Percentiles rank a stretch among this genome's conserved stretches.
phyloP scores from a whole-genome alignment of 2,113 vertebrate genomes.

The Oryzias curvinotus region DNA sequence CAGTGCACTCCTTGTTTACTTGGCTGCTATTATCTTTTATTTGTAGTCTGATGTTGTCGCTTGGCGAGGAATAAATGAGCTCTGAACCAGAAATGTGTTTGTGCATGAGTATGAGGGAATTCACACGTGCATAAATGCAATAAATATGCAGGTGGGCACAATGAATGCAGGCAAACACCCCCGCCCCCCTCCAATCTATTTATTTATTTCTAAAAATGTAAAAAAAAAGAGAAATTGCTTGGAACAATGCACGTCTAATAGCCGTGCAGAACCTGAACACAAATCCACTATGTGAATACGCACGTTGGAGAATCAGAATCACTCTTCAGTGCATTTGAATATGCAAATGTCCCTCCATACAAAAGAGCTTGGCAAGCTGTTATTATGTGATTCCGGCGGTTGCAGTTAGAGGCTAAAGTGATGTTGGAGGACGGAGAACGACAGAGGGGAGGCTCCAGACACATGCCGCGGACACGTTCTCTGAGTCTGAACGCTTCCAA shows the following conservation, averaged over 20 bases:
- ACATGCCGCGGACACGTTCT: conserved; percentile 51
- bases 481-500: conserved; percentile 3
- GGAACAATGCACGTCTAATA: conserved; percentile 52
- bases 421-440: conserved; percentile 50
- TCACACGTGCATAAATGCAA: conserved; percentile 29
- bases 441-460: conserved; percentile 36
- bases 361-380: conserved; percentile 70
- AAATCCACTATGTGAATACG: conserved; percentile 46
- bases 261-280: conserved; percentile 37
- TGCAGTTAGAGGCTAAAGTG: conserved; percentile 60
- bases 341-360: conserved; percentile 65
- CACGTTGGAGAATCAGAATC: conserved; percentile 51
- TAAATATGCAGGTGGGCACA: conserved; percentile 37
- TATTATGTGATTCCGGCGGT: conserved; percentile 66
- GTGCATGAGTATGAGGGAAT: conserved; percentile 50
- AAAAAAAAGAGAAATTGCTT: not conserved
- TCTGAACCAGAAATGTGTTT: conserved; percentile 56
- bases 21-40: conserved; percentile 68
- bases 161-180: conserved; percentile 2
- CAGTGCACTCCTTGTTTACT: conserved; percentile 54
- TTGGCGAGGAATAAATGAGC: conserved; percentile 50
- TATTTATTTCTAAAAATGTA: too few relatives aligned
- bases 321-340: conserved; percentile 59
- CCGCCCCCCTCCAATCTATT: conserved; percentile 7
- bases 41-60: conserved; percentile 56